Percentiles rank a stretch among this genome's conserved stretches.
Evolutionary conservation across 2,888 invertebrate species (phyloP).

Genomic region (Mellilla xanthometata): DNA sequence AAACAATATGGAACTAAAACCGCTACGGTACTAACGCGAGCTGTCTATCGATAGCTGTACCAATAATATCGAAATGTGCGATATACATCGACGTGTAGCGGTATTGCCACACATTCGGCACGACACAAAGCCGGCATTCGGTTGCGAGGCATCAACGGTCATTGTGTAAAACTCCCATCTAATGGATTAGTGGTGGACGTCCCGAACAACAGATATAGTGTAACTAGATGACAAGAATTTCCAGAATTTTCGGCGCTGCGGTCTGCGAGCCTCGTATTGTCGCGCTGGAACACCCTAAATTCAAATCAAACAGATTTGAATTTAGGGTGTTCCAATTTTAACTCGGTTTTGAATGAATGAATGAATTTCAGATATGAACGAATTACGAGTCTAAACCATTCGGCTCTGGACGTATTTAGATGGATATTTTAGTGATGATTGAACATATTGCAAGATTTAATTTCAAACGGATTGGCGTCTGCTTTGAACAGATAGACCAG

Average conservation of each 20-base stretch:
- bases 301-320: too few species aligned
- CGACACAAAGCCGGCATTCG: conserved; percentile 35
- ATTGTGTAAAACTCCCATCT: conserved; percentile 71
- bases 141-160: conserved; percentile 40
- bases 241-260: conserved; percentile 20
- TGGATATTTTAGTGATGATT: background rate
- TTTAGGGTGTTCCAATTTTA: conserved; percentile 21
- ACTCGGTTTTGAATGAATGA: conserved; percentile 20
- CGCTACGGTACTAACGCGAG: conserved; percentile 5
- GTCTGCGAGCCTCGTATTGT: conserved; percentile 24
- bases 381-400: background rate
- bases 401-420: conserved; percentile 12
- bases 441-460: too few species aligned
- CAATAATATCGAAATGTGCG: background rate
- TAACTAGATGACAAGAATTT: conserved; percentile 15
- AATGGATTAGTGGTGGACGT: conserved; percentile 70
- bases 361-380: conserved; percentile 20
- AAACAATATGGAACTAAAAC: conserved; percentile 29
- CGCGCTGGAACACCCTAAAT: conserved; percentile 19
- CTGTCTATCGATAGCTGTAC: background rate
- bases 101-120: conserved; percentile 13
- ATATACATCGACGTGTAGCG: background rate
- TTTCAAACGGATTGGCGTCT: too few species aligned
- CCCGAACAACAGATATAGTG: conserved; percentile 18
- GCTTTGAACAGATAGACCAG: too few species aligned